A percentile compares a stretch with the other conserved stretches of the same genome.
phyloP scores from a whole-genome alignment of 2,797 vertebrate species.

The Poecilia gillii region DNA sequence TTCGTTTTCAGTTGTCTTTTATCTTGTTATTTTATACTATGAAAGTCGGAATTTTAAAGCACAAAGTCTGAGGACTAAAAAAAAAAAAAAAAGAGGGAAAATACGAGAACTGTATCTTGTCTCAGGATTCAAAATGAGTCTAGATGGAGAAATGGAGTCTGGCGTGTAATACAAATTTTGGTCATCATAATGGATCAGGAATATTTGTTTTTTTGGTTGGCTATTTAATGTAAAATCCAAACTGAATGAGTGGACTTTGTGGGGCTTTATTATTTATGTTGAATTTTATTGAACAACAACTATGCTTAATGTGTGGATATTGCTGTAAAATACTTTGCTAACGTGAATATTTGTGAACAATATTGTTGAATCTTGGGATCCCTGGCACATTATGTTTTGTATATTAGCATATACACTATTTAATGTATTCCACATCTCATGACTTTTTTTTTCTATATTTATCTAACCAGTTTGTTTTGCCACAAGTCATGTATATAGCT shows the following conservation, averaged over 20 bases:
- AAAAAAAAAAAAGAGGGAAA: constrained; percentile 82
- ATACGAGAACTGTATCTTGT: constrained; percentile 91
- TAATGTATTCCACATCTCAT: constrained; percentile 80
- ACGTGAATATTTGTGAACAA: constrained; percentile 85
- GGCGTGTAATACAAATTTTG: constrained; percentile 44
- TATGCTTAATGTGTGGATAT: constrained; percentile 83
- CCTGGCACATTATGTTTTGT: constrained; percentile 81
- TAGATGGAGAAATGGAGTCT: constrained; percentile 81
- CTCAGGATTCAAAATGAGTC: constrained; percentile 97
- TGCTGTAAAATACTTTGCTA: constrained; percentile 87
- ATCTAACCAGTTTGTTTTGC: constrained; percentile 57
- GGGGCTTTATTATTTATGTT: constrained; percentile 78
- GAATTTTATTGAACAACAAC: constrained; percentile 73
- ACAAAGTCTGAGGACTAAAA: constrained; percentile 84
- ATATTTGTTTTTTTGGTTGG: constrained; percentile 51
- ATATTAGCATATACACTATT: constrained; percentile 82
- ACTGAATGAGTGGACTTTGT: constrained; percentile 65
- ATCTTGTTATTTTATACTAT: constrained; percentile 60
- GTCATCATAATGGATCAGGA: constrained; percentile 44
- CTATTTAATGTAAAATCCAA: constrained; percentile 63
- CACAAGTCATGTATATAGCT: constrained; percentile 69
- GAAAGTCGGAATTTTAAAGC: constrained; percentile 79
- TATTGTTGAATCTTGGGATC: constrained; percentile 82
- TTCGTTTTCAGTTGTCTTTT: constrained; percentile 43
- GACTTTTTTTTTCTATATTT: constrained; percentile 45